phyloP scores from a whole-genome alignment of 2,113 vertebrate genomes.

The Saguinus midas region DNA sequence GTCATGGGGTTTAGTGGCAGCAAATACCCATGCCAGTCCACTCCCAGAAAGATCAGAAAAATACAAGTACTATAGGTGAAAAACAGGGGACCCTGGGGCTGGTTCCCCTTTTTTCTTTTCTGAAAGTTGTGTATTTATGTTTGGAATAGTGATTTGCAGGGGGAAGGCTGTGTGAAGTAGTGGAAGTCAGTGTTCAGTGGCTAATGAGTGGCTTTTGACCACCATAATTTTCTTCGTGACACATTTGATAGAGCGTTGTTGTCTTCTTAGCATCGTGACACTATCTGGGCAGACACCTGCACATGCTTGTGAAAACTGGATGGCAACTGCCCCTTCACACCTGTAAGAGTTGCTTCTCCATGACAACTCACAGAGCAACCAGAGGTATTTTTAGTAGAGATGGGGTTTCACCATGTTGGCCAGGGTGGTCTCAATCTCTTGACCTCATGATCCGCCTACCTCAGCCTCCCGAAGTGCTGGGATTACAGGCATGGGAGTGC shows the following conservation, averaged over 20 bases:
- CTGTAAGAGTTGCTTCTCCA: background rate
- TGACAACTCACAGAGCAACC: background rate
- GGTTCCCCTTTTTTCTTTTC: background rate
- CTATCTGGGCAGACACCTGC: background rate
- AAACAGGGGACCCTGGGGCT: background rate
- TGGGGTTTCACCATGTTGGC: no score
- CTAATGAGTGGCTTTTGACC: background rate
- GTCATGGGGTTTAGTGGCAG: background rate
- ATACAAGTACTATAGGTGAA: background rate
- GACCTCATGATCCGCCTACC: no score
- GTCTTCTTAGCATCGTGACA: background rate
- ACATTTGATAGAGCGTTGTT: background rate
- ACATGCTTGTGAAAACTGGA: background rate
- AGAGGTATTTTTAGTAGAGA: no score
- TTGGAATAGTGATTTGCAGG: background rate
- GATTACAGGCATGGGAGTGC: no score
- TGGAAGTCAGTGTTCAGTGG: background rate
- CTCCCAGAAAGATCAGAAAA: background rate
- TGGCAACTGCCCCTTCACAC: background rate
- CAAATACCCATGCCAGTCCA: background rate
- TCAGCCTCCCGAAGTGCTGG: no score
- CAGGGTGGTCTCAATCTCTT: no score
- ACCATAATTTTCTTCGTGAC: background rate
- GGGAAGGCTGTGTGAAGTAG: background rate
- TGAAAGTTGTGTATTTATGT: background rate